Base-by-base conservation (phyloP, 2,113 vertebrate genomes). In the Sterna hirundo region DNA sequence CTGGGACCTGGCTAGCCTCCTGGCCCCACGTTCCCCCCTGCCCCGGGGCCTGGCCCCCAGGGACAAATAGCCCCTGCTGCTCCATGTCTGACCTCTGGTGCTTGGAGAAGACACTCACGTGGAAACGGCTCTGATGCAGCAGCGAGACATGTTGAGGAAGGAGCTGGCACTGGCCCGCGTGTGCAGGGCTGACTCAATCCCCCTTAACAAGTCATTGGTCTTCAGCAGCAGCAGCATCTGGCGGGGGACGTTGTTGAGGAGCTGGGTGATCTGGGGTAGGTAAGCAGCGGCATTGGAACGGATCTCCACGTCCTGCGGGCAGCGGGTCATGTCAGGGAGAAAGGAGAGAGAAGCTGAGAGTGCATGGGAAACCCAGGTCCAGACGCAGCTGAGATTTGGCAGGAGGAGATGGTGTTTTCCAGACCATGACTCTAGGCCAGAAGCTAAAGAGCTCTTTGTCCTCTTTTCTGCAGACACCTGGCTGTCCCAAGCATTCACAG, bases 211-310 rank as follows among this genome's bases (percentile, higher is more conserved):
- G 97, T 99, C 99, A 2, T 99, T 99, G 97, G 99, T 99, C 98
- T 99, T 99, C 90, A 99, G 97, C 89, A 99, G 98, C 82, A 99
- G 98, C 91, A 99, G 97, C 99, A 99, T 99, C 98, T 99, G 99
- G 16, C 99, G 99, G 1, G 99, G 99, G 19, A 99, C 98, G 0
- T 97, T 97, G 98, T 98, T 99, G 96, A 99, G 98, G 75, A 99
- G 98, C 64, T 98, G 98, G n/a, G 98, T 99, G 97, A 99, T 99
- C 97, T 99, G 98, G 46, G 99, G 99, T 55, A 99, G 98, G 97
- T 99, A 99, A 70, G 95, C 93, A 20, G 99, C 98, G 0, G 99
- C 99, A 0, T 99, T 99, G 94, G 96, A 98, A 68, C 98, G 98
- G 74, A 99, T 99, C 98, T 99, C 99, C 38, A 97, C 89, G 3